phyloP scores from a whole-genome alignment of 2,888 invertebrate genomes.

The Drosophila histrio region DNA sequence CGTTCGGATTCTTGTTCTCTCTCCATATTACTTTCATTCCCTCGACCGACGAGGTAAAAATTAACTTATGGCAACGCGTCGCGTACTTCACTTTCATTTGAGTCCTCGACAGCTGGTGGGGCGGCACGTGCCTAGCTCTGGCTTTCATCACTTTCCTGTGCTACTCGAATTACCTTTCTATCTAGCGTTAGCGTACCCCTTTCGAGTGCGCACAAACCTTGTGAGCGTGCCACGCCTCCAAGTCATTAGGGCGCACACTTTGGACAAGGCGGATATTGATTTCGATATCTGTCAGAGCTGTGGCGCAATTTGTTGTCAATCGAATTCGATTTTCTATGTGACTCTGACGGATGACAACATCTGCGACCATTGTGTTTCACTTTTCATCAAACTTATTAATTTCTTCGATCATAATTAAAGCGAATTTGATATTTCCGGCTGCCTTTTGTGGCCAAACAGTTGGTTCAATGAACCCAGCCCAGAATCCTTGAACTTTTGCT shows the following conservation, averaged over 20 bases:
- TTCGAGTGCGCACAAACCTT: constrained; percentile 36
- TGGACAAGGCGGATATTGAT: constrained; percentile 77
- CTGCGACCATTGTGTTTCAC: constrained; percentile 73
- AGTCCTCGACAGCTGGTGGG: constrained; percentile 55
- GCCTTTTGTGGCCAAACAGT: constrained; percentile 29
- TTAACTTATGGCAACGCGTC: constrained; percentile 36
- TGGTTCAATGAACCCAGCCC: constrained; percentile 71
- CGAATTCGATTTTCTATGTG: constrained; percentile 19
- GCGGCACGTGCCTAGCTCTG: constrained; percentile 64
- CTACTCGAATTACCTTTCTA: constrained; percentile 66
- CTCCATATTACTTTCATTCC: background rate
- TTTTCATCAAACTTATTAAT: constrained; percentile 77
- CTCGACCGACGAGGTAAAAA: background rate
- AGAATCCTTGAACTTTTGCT: constrained; percentile 80
- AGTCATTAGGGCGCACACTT: constrained; percentile 74
- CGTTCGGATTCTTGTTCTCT: background rate
- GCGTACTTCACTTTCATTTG: constrained; percentile 57
- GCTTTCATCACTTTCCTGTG: constrained; percentile 66
- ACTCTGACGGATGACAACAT: constrained; percentile 46
- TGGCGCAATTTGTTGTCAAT: constrained; percentile 38
- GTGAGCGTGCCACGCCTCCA: constrained; percentile 46
- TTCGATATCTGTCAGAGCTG: constrained; percentile 43
- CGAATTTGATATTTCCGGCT: constrained; percentile 81
- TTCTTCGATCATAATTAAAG: constrained; percentile 75
- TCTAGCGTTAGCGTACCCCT: constrained; percentile 35